Conservation (phyloP, 2,113 vertebrate genomes). For the Hipposideros armiger region DNA sequence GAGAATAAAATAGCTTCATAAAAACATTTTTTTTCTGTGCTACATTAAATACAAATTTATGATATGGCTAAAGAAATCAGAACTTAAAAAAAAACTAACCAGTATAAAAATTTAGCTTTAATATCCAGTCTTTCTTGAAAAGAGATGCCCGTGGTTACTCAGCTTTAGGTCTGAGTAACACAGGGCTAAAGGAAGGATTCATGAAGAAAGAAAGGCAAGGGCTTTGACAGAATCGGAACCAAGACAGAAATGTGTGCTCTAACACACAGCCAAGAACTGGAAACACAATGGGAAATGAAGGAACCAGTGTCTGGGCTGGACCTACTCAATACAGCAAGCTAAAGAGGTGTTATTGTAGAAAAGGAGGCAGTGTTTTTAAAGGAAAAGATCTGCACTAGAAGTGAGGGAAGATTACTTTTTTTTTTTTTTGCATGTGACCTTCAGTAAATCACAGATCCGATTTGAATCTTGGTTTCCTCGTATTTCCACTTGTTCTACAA, state of each 20-base stretch:
- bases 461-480: not conserved
- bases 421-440: not conserved
- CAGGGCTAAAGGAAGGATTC: not conserved
- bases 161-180: not conserved
- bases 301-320: not conserved
- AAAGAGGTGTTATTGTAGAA: not conserved
- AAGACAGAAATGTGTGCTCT: not conserved
- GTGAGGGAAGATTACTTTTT: not conserved
- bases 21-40: slow-evolving; percentile 69
- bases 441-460: not conserved
- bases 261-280: not conserved
- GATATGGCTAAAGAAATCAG: slow-evolving; percentile 57
- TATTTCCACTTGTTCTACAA: not conserved
- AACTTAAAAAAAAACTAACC: not conserved
- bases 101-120: slow-evolving; percentile 66
- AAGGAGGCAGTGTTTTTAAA: not conserved
- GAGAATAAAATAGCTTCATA: slow-evolving; percentile 66
- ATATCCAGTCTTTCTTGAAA: slow-evolving; percentile 42
- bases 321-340: not conserved
- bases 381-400: not conserved
- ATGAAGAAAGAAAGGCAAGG: slow-evolving; percentile 22
- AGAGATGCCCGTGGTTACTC: not conserved
- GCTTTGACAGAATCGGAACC: not conserved
- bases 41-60: slow-evolving; percentile 45
- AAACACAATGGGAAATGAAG: slow-evolving; percentile 39